Conservation (phyloP, 2,797 vertebrate species). For the Liasis olivaceus region DNA sequence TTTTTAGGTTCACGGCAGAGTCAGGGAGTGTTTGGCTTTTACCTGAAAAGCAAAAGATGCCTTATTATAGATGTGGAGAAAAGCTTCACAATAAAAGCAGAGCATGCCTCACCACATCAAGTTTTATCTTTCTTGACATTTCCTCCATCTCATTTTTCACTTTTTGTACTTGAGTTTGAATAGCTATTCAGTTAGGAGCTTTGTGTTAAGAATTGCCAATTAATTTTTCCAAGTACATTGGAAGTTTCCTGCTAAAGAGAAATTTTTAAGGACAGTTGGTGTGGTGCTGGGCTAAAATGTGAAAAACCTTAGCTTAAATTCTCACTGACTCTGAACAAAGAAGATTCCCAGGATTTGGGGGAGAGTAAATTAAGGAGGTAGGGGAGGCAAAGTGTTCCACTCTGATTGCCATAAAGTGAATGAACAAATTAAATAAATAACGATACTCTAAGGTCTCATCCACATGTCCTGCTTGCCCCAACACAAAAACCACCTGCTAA, state of each 20-base stretch:
- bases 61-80: not conserved
- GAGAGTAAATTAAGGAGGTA: too few relatives aligned
- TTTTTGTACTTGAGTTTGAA: not conserved
- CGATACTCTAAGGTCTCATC: too few relatives aligned
- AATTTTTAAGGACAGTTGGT: too few relatives aligned
- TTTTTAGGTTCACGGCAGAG: not conserved
- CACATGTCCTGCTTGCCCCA: too few relatives aligned
- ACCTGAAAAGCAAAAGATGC: not conserved
- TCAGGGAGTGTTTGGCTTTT: not conserved
- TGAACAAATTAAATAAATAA: too few relatives aligned
- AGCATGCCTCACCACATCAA: not conserved
- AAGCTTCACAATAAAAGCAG: not conserved
- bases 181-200: not conserved
- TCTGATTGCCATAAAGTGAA: too few relatives aligned
- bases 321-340: too few relatives aligned
- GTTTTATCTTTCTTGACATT: not conserved
- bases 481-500: too few relatives aligned
- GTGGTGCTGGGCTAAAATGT: too few relatives aligned
- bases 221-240: not conserved
- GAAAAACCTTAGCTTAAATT: too few relatives aligned
- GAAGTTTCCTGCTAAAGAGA: not conserved
- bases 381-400: too few relatives aligned
- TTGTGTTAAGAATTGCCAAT: not conserved
- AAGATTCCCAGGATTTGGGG: too few relatives aligned
- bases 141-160: not conserved